Base-by-base conservation (phyloP, 37 sponge, comb jelly and placozoan species). In the Mnemiopsis leidyi region DNA sequence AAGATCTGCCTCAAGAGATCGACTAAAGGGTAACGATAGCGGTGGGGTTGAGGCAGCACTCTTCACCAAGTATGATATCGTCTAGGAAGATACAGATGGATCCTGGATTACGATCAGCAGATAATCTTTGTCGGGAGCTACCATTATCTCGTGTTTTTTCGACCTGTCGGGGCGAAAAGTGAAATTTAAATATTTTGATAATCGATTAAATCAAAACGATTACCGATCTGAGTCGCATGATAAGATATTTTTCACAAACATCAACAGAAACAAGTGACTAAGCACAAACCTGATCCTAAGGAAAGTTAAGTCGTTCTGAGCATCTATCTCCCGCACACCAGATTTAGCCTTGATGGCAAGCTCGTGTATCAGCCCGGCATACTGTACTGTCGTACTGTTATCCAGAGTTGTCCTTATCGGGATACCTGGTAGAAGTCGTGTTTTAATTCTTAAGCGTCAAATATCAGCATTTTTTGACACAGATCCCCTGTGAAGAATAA, bases 221-320 rank as follows among this genome's bases (percentile, higher is more conserved):
- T n/a, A n/a, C n/a, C n/a, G n/a, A n/a, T n/a, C n/a, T n/a, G n/a
- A n/a, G n/a, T n/a, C n/a, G n/a, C n/a, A n/a, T n/a, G n/a, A n/a
- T n/a, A n/a, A n/a, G n/a, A n/a, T n/a, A n/a, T n/a, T n/a, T n/a
- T n/a, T n/a, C n/a, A n/a, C n/a, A n/a, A n/a, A n/a, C n/a, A n/a
- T n/a, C n/a, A n/a, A n/a, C n/a, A n/a, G n/a, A n/a, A n/a, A n/a
- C n/a, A n/a, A n/a, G n/a, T n/a, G n/a, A 28, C 73, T 69, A 1
- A 1, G n/a, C 36, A 77, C 90, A n/a, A 36, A 85, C 90, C 90
- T 18, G 23, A 92, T 92, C 28, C 93, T 68, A 9, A 92, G 71
- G 39, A 92, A 92, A 38, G 93, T 92, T 20, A 92, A 39, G 38
- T 92, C 93, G 93, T 92, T 92, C 93, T 92, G 93, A 73, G 93